Base-by-base conservation (phyloP, 1,140 invertebrate species). In the Drosophila parvula region DNA sequence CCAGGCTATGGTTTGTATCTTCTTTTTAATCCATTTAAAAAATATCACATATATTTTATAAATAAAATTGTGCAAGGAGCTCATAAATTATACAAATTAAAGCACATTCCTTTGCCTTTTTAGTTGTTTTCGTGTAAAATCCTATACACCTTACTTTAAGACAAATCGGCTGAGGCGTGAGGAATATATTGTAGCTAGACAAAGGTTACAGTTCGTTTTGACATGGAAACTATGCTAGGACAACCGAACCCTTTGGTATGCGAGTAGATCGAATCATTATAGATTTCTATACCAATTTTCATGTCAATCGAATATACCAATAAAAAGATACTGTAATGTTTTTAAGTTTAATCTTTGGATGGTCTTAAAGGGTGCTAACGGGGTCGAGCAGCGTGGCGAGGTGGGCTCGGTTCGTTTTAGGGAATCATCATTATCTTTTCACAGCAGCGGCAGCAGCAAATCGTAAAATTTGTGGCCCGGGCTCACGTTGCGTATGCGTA, bases 401-500 rank as follows among this genome's bases (percentile, higher is more conserved):
- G 3, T 16, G 2, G 3, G 34, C 43, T 71, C 36, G 34, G 16
- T 71, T 70, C 65, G 65, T 70, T 71, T 70, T 43, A 22, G 68
- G 73, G 62, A 64, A 77, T 60, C 59, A 74, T 74, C 64, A 75
- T 81, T 75, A 83, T 81, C 70, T 60, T 57, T 71, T 62, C 73
- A 75, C 73, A 76, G 73, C 74, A 74, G 22, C 22, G 22, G 45
- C 70, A 65, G 51, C 58, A 76, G 63, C 65, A 62, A 67, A 43
- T 78, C 73, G 74, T 81, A 78, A 78, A 78, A 79, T 74, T 71
- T 73, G 76, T 73, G 53, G 44, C 59, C 28, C 18, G 57, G 22
- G 63, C 43, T 47, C 48, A 80, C 63, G 55, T 69, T 80, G 79
- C 79, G 79, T 81, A 82, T 78, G 74, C 79, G 79, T 81, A 82